These are phyloP conservation scores for Ceyx erithaca DNA, from an alignment of 2,797 vertebrate species.

Conservation along the genomic window DNA sequence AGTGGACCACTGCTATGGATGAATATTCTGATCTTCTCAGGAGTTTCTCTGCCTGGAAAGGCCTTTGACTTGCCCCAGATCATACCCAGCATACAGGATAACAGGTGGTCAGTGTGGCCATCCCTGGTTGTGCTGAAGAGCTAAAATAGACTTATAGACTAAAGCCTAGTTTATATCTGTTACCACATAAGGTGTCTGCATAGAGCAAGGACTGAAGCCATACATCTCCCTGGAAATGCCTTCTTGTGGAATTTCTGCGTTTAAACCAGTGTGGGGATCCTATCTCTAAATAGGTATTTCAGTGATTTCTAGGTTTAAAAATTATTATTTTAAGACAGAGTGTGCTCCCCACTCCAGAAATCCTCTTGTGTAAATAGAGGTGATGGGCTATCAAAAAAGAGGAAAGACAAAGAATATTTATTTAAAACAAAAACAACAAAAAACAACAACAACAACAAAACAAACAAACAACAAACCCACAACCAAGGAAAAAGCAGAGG, in stretches of 20 bases:
- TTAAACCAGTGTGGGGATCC: background rate
- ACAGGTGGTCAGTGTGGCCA: fast-evolving
- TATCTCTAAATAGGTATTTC: background rate
- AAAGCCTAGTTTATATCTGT: background rate
- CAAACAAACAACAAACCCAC: too few relatives aligned
- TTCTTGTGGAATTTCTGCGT: background rate
- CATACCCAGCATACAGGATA: fast-evolving
- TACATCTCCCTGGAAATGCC: background rate
- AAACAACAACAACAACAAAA: too few relatives aligned
- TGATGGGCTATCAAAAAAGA: background rate
- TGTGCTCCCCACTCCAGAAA: background rate
- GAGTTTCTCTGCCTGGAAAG: background rate
- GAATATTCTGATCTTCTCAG: background rate
- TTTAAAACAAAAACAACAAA: background rate
- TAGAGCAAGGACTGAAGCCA: background rate
- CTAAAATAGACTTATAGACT: background rate
- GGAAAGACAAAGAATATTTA: background rate
- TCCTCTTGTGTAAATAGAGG: background rate
- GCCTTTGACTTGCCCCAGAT: background rate
- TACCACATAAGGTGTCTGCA: background rate
- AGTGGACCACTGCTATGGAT: fast-evolving
- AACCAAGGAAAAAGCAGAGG: background rate
- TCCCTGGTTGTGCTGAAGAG: background rate
- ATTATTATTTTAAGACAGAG: background rate
- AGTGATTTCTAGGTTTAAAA: background rate